Evolutionary conservation across 2,113 vertebrate species (phyloP).

Genomic region (Tiliqua scincoides): DNA sequence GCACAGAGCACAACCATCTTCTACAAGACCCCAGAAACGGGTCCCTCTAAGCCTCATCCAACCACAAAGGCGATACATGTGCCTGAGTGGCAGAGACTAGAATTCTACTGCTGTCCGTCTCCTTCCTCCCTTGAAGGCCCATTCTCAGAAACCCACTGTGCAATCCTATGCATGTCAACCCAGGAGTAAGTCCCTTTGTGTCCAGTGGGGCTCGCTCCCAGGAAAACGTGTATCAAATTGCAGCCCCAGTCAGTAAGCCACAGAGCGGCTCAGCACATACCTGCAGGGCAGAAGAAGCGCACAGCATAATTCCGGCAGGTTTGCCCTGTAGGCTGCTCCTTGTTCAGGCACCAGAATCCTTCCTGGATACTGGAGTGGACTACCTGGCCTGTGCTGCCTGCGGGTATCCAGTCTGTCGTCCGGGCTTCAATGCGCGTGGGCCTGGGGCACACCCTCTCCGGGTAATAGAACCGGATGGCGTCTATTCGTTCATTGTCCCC

Average conservation of each 20-base stretch:
- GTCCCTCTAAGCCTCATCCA: neutral
- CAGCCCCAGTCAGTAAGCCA: too few relatives aligned
- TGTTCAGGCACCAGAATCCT: constrained; percentile 91
- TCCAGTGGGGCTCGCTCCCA: too few relatives aligned
- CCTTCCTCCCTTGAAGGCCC: too few relatives aligned
- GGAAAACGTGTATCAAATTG: too few relatives aligned
- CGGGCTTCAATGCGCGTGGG: constrained; percentile 84
- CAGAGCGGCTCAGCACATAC: constrained; percentile 67
- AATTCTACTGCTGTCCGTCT: too few relatives aligned
- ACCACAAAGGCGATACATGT: neutral
- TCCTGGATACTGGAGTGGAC: constrained; percentile 80
- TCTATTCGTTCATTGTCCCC: constrained; percentile 90
- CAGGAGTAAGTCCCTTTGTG: too few relatives aligned
- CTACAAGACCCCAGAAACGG: neutral
- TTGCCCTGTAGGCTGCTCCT: constrained; percentile 81
- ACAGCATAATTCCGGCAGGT: constrained; percentile 85
- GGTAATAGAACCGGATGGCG: constrained; percentile 88
- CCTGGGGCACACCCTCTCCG: constrained; percentile 77
- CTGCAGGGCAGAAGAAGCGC: constrained; percentile 85
- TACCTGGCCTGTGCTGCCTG: constrained; percentile 80
- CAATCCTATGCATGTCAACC: too few relatives aligned
- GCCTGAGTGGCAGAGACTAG: too few relatives aligned
- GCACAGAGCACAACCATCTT: too few relatives aligned
- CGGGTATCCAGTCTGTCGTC: constrained; percentile 86
- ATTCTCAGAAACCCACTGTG: neutral